phyloP scores from a whole-genome alignment of 2,797 vertebrate species.

The Tiaroga cobitis region DNA sequence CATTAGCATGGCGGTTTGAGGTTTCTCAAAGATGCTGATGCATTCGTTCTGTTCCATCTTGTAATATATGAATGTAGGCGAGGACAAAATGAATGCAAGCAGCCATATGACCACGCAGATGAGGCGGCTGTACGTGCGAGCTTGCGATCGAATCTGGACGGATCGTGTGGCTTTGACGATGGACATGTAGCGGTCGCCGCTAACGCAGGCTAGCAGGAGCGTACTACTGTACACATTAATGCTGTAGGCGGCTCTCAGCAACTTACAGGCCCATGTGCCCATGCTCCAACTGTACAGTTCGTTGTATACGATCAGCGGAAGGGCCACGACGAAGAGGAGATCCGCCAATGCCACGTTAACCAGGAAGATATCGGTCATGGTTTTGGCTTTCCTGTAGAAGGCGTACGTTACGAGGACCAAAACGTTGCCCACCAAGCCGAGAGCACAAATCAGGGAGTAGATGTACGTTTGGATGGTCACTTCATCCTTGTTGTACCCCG shows the following conservation, averaged over 20 bases:
- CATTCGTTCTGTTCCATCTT: slow-evolving; percentile 66
- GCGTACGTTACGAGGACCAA: slow-evolving; percentile 88
- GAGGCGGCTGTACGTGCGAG: slow-evolving; percentile 72
- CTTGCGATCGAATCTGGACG: slow-evolving; percentile 76
- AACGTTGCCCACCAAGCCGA: slow-evolving; percentile 86
- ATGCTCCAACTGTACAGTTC: slow-evolving; percentile 84
- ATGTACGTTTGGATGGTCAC: slow-evolving; percentile 64
- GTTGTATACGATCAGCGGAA: slow-evolving; percentile 85
- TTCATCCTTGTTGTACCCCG: slow-evolving; percentile 16
- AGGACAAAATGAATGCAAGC: slow-evolving; percentile 76
- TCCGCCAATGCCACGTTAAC: slow-evolving; percentile 89
- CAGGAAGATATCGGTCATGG: slow-evolving; percentile 92
- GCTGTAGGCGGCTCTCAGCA: slow-evolving; percentile 82
- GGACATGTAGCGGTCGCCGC: slow-evolving; percentile 88
- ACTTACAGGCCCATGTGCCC: slow-evolving; percentile 78
- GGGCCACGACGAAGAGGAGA: slow-evolving; percentile 85
- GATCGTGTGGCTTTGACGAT: slow-evolving; percentile 87
- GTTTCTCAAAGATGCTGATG: slow-evolving; percentile 69
- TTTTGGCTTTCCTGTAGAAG: slow-evolving; percentile 86
- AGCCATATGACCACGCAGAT: slow-evolving; percentile 84
- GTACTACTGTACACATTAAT: slow-evolving; percentile 92
- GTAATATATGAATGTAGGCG: slow-evolving; percentile 73
- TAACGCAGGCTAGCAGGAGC: slow-evolving; percentile 89
- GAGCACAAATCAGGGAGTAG: slow-evolving; percentile 82
- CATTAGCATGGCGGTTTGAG: slow-evolving; percentile 66